Evolutionary conservation across 2,797 vertebrate species (phyloP), one percentile per base, ranked within the genome.

Genomic region (Fringilla coelebs): DNA sequence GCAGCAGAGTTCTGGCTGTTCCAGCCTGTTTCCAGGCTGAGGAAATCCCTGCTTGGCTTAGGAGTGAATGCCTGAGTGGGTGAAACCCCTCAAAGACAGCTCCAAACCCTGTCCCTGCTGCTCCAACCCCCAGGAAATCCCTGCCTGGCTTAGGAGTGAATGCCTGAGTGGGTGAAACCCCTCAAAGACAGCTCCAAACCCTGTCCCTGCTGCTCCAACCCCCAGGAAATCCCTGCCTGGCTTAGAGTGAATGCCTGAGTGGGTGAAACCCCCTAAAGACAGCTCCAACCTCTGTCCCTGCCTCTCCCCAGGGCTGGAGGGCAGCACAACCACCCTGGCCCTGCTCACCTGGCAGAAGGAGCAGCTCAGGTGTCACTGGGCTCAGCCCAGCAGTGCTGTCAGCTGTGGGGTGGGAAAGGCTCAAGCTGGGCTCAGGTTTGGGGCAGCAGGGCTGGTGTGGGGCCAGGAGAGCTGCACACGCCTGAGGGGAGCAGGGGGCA

Each of bases 401-500:
- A 17, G 24, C 3, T 34, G 43, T 7, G 26, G 10, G 11, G 41
- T 2, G 38, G 41, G 31, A 8, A 7, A 49, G 21, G 70, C 79
- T 73, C 1, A 0, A 5, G 40, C 13, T 25, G 65, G 18, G 15
- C 28, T 52, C 28, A 16, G 43, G 12, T 65, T 38, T 61, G 54
- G 74, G 45, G 67, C 7, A 36, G 18, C 32, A 7, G 61, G 38
- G 55, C 34, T 32, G 65, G 0, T 28, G 21, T 1, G 3, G 52
- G 26, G 49, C 49, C 49, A 51, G 49, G 49, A 51, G 49, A 49
- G 8, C 21, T 4, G 45, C 38, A 11, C 52, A 19, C 9, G 17
- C 28, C 14, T 0, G 1, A n/a, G 34, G 0, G 1, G 62, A 25
- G 8, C 7, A 15, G 57, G 52, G 26, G n/a, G 6, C 61, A 62